Evolutionary conservation across 2,888 invertebrate species (phyloP).

Genomic region (Mycalesis mineus): DNA sequence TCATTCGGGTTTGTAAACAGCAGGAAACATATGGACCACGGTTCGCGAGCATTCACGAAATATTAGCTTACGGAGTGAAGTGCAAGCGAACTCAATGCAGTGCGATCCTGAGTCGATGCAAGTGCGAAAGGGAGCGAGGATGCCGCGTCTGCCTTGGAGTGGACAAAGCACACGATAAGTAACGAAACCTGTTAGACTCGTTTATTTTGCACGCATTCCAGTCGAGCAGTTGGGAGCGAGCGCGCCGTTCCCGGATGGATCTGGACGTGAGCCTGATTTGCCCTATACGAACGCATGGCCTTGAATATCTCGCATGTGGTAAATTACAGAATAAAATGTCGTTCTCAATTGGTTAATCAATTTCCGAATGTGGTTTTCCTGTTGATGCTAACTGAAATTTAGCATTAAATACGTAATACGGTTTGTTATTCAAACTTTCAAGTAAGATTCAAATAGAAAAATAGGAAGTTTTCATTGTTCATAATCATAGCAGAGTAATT

Average conservation of each 20-base stretch:
- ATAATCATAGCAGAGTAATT: too few species aligned
- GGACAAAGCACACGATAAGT: slow-evolving; percentile 62
- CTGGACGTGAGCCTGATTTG: slow-evolving; percentile 56
- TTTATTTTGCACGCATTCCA: slow-evolving; percentile 78
- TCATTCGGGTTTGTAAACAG: background rate
- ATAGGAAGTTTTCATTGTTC: too few species aligned
- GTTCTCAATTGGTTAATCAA: background rate
- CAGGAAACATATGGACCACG: background rate
- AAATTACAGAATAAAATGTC: background rate
- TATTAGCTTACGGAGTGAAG: background rate
- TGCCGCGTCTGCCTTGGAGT: slow-evolving; percentile 44
- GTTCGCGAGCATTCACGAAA: background rate
- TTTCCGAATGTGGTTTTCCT: background rate
- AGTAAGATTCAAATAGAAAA: too few species aligned
- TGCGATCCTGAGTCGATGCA: slow-evolving; percentile 24
- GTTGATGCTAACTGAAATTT: background rate
- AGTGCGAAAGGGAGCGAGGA: slow-evolving; percentile 47
- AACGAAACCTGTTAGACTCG: slow-evolving; percentile 68
- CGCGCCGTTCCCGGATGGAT: slow-evolving; percentile 59
- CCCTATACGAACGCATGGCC: slow-evolving; percentile 53
- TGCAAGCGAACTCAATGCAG: background rate
- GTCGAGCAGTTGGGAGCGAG: slow-evolving; percentile 60
- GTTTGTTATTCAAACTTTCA: too few species aligned
- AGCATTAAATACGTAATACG: too few species aligned
- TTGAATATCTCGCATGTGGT: slow-evolving; percentile 43